phyloP scores from a whole-genome alignment of 2,888 invertebrate species.

The Patella ulyssiponensis region DNA sequence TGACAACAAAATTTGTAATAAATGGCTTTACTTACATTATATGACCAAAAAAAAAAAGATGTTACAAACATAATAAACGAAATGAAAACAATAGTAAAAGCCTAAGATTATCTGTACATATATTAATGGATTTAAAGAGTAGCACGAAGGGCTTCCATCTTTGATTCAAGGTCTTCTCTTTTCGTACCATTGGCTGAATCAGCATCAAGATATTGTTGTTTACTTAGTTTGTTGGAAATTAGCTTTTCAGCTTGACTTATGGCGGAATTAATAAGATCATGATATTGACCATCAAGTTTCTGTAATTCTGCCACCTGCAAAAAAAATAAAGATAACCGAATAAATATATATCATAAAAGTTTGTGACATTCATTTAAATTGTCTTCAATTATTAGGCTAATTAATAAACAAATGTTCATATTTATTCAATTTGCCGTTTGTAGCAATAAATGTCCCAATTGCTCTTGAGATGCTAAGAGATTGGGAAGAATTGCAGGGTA shows the following conservation, averaged over 20 bases:
- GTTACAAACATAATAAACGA: neutral
- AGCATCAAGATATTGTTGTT: conserved; percentile 77
- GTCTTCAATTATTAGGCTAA: too few species aligned
- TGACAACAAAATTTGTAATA: too few species aligned
- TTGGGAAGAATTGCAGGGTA: too few species aligned
- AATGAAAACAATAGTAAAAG: neutral
- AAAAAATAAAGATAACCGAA: conserved; percentile 10
- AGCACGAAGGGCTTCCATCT: conserved; percentile 67
- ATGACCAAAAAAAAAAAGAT: too few species aligned
- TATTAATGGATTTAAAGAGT: conserved; percentile 16
- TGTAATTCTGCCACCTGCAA: conserved; percentile 76
- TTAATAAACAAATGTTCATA: too few species aligned
- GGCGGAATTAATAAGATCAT: conserved; percentile 65
- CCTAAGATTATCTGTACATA: too few species aligned
- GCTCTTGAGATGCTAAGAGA: too few species aligned
- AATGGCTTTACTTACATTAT: too few species aligned
- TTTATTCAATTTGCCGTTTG: too few species aligned
- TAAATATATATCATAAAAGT: too few species aligned
- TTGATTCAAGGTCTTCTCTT: conserved; percentile 75
- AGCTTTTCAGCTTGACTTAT: conserved; percentile 78
- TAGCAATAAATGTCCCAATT: too few species aligned
- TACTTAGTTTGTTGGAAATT: conserved; percentile 77
- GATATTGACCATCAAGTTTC: conserved; percentile 74
- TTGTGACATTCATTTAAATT: too few species aligned
- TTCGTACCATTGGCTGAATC: conserved; percentile 76